Conservation (phyloP, 2,888 invertebrate species). For the Lampropteryx suffumata region DNA sequence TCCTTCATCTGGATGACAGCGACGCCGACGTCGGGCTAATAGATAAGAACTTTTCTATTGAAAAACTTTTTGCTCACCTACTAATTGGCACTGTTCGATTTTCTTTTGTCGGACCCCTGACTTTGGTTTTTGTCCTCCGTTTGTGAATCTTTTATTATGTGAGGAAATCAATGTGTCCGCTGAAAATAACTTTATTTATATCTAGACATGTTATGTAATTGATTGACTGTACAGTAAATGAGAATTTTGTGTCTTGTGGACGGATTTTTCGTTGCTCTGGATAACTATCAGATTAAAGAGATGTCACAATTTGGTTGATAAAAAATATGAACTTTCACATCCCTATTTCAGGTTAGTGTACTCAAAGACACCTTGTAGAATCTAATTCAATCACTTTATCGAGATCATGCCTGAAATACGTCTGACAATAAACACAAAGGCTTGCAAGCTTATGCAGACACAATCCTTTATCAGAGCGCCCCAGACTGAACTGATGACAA, state of each 20-base stretch:
- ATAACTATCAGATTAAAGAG: no score
- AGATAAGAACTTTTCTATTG: conserved; percentile 61
- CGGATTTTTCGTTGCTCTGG: no score
- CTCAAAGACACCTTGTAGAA: neutral
- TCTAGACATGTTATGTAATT: no score
- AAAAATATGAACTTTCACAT: no score
- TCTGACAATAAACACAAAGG: neutral
- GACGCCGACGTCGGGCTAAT: conserved; percentile 46
- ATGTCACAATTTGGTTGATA: no score
- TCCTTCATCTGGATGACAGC: conserved; percentile 49
- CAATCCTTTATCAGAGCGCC: conserved; percentile 1
- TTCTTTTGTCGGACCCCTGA: conserved; percentile 13
- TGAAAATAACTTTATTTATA: neutral
- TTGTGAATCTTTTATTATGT: conserved; percentile 42
- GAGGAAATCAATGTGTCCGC: neutral
- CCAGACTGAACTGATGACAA: conserved; percentile 1
- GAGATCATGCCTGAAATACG: neutral
- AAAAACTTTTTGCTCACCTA: conserved; percentile 38
- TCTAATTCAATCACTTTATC: neutral
- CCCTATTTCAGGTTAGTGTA: no score
- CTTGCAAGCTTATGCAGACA: neutral
- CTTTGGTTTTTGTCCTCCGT: conserved; percentile 31
- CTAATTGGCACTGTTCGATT: conserved; percentile 32
- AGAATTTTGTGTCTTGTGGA: no score
- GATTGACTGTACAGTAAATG: no score